These are phyloP conservation scores for Meghimatium bilineatum DNA, from an alignment of 2,888 invertebrate genomes.

Conservation along the genomic window DNA sequence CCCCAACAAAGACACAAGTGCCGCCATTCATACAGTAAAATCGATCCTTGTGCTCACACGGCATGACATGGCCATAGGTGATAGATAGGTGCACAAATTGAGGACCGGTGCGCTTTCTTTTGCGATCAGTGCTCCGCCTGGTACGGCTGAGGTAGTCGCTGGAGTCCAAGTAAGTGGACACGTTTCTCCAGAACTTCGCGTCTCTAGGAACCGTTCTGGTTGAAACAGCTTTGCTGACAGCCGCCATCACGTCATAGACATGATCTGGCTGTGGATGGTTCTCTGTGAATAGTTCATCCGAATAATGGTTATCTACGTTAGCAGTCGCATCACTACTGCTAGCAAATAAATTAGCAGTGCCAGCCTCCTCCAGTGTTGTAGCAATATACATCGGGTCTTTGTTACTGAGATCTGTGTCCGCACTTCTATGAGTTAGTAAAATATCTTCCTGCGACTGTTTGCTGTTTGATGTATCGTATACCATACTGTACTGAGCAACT, in stretches of 20 bases:
- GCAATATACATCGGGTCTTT: background rate
- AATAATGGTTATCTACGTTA: background rate
- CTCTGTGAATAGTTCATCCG: background rate
- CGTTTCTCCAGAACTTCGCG: constrained; percentile 21
- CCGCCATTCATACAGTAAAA: constrained; percentile 68
- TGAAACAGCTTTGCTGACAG: background rate
- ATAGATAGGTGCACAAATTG: constrained; percentile 45
- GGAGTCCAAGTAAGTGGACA: constrained; percentile 27
- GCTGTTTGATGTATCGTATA: background rate
- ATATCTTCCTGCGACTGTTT: background rate
- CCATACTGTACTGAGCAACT: background rate
- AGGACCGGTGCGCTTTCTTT: constrained; percentile 24
- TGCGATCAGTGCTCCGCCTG: constrained; percentile 28
- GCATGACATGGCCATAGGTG: constrained; percentile 61
- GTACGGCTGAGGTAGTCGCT: constrained; percentile 37
- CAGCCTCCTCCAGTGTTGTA: background rate
- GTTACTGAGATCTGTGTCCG: background rate
- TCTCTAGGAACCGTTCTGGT: constrained; percentile 26
- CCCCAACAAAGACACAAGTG: constrained; percentile 64
- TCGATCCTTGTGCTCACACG: constrained; percentile 61
- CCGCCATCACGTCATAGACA: constrained; percentile 2
- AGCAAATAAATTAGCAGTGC: background rate
- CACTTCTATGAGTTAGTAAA: background rate
- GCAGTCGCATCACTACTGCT: background rate
- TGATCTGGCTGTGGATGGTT: background rate